Conservation (phyloP, 2,888 invertebrate species). For the Chorisops tibialis region DNA sequence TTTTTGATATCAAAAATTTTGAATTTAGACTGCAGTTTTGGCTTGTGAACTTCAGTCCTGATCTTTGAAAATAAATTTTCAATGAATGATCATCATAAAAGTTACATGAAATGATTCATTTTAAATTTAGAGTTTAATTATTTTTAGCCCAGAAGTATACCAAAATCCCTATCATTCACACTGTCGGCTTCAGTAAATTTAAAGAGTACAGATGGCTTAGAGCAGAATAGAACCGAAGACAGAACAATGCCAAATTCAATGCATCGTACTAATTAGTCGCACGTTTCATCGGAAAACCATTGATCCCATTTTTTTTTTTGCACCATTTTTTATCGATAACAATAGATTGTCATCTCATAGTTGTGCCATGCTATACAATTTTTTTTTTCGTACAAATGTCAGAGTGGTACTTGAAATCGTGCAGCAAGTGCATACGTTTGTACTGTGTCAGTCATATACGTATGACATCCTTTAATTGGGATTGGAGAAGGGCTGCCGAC, state of each 20-base stretch:
- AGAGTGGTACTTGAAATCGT: background rate
- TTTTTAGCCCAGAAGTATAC: background rate
- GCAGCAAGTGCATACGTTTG: constrained; percentile 13
- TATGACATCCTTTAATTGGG: constrained; percentile 20
- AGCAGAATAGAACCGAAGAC: too few relatives aligned
- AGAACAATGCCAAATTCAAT: too few relatives aligned
- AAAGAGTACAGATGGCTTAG: too few relatives aligned
- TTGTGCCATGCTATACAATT: background rate
- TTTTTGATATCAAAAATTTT: too few relatives aligned
- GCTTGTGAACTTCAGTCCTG: too few relatives aligned
- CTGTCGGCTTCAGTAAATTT: background rate
- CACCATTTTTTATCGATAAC: background rate
- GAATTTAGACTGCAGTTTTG: too few relatives aligned
- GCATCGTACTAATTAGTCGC: too few relatives aligned
- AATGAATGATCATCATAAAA: background rate
- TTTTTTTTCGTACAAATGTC: background rate
- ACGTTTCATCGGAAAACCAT: too few relatives aligned
- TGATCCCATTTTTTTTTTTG: too few relatives aligned
- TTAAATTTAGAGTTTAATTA: background rate
- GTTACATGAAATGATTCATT: too few relatives aligned
- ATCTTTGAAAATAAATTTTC: too few relatives aligned
- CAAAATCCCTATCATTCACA: background rate
- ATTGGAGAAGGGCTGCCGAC: constrained; percentile 3
- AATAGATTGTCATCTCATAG: background rate
- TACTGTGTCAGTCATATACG: constrained; percentile 3